Evolutionary conservation across 2,113 vertebrate genomes (phyloP).

Genomic region (Conger conger): DNA sequence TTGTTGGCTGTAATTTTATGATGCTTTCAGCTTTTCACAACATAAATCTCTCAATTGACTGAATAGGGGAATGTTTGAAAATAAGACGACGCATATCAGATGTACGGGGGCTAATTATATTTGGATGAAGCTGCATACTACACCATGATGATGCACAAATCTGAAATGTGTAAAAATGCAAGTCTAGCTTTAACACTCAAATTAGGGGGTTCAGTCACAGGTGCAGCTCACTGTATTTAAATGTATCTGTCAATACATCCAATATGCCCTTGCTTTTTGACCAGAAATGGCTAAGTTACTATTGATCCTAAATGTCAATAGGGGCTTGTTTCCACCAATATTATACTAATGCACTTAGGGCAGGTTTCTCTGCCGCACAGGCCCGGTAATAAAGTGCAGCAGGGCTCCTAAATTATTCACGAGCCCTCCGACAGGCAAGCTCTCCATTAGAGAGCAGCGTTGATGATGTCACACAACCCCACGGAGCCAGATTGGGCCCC

Average conservation of each 20-base stretch:
- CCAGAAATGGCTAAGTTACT: constrained; percentile 50
- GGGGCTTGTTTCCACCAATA: constrained; percentile 61
- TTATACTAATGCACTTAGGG: constrained; percentile 70
- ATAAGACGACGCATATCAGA: background rate
- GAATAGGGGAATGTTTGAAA: background rate
- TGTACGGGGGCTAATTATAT: background rate
- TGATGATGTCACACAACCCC: constrained; percentile 67
- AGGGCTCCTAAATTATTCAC: constrained; percentile 75
- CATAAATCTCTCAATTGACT: no score
- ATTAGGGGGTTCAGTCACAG: constrained; percentile 24
- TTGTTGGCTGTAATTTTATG: background rate
- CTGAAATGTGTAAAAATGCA: background rate
- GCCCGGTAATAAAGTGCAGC: constrained; percentile 66
- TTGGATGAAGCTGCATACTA: background rate
- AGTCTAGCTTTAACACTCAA: background rate
- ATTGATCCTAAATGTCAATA: constrained; percentile 71
- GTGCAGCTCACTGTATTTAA: constrained; percentile 28
- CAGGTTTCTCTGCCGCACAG: constrained; percentile 53
- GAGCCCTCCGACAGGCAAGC: constrained; percentile 50
- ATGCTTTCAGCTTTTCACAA: background rate
- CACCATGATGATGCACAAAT: background rate
- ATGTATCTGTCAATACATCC: constrained; percentile 12
- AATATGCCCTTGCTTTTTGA: constrained; percentile 28
- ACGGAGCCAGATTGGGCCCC: constrained; percentile 58
- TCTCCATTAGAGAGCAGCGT: constrained; percentile 62